Evolutionary conservation across 2,797 vertebrate species (phyloP).

Genomic region (Scolopax rusticola): DNA sequence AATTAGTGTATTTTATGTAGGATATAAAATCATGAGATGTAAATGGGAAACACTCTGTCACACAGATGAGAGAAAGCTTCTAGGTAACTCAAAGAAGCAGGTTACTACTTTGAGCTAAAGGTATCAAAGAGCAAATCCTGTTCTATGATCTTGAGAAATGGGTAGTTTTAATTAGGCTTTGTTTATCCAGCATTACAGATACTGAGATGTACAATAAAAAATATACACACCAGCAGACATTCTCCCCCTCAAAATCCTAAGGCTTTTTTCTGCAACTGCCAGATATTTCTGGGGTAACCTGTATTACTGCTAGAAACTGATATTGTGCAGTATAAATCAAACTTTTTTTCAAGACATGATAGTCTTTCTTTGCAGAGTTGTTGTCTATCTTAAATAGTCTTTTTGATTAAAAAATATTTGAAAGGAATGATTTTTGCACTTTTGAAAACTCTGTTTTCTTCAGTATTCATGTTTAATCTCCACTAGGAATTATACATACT

Average conservation of each 20-base stretch:
- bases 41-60: neutral
- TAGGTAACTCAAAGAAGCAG: neutral
- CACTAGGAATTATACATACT: neutral
- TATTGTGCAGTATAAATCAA: rapidly evolving
- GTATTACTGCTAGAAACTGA: neutral
- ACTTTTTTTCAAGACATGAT: neutral
- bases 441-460: neutral
- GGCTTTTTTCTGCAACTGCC: neutral
- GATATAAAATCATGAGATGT: neutral
- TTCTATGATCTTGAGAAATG: neutral
- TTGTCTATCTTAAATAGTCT: neutral
- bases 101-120: neutral
- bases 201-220: neutral
- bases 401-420: neutral
- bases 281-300: neutral
- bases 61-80: neutral
- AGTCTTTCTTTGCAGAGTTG: neutral
- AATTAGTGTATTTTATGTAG: neutral
- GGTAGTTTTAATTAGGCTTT: neutral
- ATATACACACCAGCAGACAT: neutral
- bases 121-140: neutral
- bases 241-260: neutral
- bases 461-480: neutral
- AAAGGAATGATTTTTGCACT: neutral
- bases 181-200: neutral